These are phyloP conservation scores for Solenopsis invicta DNA, from an alignment of 1,140 invertebrate genomes.

Conservation along the genomic window DNA sequence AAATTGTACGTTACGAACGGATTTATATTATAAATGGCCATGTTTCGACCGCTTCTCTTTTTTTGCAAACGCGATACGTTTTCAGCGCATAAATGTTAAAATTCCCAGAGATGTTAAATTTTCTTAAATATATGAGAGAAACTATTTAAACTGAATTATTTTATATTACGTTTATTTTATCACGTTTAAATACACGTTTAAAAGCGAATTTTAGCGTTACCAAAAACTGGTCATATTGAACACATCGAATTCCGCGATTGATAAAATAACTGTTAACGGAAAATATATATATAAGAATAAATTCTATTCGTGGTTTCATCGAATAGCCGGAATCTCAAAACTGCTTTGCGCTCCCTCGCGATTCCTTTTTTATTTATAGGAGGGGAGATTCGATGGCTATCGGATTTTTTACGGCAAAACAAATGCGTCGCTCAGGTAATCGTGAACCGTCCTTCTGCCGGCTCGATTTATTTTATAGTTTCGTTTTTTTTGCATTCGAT, in stretches of 20 bases:
- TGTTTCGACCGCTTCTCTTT: background rate
- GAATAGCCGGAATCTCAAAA: slow-evolving; percentile 69
- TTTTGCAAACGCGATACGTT: background rate
- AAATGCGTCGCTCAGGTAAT: slow-evolving; percentile 77
- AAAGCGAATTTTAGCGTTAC: background rate
- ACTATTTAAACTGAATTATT: slow-evolving; percentile 10
- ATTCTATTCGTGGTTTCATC: slow-evolving; percentile 52
- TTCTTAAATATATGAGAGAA: background rate
- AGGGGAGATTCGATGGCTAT: slow-evolving; percentile 69
- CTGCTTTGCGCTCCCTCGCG: background rate
- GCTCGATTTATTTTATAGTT: slow-evolving; percentile 79
- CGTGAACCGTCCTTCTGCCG: slow-evolving; percentile 71
- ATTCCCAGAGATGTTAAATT: background rate
- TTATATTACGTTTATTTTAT: background rate
- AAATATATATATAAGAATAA: slow-evolving; percentile 39
- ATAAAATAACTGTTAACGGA: slow-evolving; percentile 44
- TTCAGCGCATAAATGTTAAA: background rate
- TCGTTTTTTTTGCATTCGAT: slow-evolving; percentile 74
- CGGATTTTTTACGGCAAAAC: slow-evolving; percentile 79
- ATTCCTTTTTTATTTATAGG: slow-evolving; percentile 55
- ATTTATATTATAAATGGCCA: slow-evolving; percentile 6
- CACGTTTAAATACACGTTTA: background rate
- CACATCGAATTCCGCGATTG: slow-evolving; percentile 20
- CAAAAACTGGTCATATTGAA: background rate
- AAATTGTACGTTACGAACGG: background rate